Percentiles rank a stretch among this genome's conserved stretches.
These are phyloP conservation scores for Cyaniris semiargus DNA, from an alignment of 2,888 invertebrate genomes.

Conservation along the genomic window DNA sequence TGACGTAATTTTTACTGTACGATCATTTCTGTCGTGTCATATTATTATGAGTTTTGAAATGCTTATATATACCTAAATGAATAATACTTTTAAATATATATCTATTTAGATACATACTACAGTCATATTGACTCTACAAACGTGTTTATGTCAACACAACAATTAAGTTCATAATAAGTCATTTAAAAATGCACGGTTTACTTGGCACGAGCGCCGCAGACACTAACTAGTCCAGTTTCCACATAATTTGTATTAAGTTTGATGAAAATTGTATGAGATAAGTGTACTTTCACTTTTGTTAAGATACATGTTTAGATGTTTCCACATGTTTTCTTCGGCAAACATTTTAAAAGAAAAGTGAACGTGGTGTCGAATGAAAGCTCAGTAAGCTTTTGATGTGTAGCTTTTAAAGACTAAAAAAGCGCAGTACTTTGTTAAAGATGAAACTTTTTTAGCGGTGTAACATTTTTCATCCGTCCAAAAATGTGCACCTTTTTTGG, in stretches of 20 bases:
- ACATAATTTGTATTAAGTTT: background rate
- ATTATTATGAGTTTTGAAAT: too few species aligned
- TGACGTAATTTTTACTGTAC: too few species aligned
- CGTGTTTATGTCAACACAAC: background rate
- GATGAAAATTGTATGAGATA: constrained; percentile 30
- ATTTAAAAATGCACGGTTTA: constrained; percentile 4
- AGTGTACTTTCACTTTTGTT: constrained; percentile 31
- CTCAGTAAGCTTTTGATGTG: background rate
- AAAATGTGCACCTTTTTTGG: too few species aligned
- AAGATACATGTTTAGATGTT: background rate
- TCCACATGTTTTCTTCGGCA: background rate
- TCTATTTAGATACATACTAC: too few species aligned
- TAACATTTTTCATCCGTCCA: too few species aligned
- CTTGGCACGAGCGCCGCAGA: background rate
- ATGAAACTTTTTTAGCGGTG: background rate
- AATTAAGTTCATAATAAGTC: constrained; percentile 4
- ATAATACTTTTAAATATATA: too few species aligned
- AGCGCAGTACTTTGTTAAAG: background rate
- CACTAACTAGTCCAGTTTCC: constrained; percentile 5
- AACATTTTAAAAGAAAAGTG: background rate
- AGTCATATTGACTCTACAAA: background rate
- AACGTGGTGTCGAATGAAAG: background rate
- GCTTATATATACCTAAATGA: too few species aligned
- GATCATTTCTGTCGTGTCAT: too few species aligned
- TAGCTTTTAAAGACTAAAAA: background rate